Evolutionary conservation across 2,113 vertebrate genomes (phyloP).

Genomic region (Rallus limicola): DNA sequence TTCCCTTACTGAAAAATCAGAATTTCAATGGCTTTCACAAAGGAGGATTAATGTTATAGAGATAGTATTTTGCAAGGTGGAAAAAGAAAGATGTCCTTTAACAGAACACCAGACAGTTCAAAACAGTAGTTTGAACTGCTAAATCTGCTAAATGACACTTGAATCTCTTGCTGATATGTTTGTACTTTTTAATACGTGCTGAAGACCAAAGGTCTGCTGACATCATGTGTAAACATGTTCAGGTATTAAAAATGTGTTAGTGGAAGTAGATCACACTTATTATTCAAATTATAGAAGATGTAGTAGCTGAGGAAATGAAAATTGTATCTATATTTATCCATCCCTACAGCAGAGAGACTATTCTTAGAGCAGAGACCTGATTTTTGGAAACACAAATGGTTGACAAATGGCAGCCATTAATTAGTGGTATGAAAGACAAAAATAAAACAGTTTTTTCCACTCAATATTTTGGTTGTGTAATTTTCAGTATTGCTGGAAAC

Average conservation of each 20-base stretch:
- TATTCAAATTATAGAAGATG: not conserved
- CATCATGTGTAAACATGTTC: not conserved
- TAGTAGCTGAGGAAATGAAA: not conserved
- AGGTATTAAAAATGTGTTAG: not conserved
- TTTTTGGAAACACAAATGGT: not conserved
- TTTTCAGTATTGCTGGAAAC: not conserved
- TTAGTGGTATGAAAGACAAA: not conserved
- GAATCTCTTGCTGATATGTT: not conserved
- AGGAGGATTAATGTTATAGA: not conserved
- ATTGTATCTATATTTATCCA: not conserved
- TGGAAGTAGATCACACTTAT: not conserved
- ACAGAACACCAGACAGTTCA: not conserved
- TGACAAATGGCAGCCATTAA: not conserved
- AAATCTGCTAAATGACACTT: not conserved
- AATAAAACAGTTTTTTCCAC: not conserved
- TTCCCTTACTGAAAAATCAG: not conserved
- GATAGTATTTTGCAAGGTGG: not conserved
- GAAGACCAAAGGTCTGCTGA: not conserved
- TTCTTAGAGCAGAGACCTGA: not conserved
- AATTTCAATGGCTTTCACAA: not conserved
- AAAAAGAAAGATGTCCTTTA: not conserved
- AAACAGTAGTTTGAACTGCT: not conserved
- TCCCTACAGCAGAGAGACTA: not conserved
- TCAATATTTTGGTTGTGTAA: not conserved
- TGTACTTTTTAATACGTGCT: not conserved